These are phyloP conservation scores for Synanceia verrucosa DNA, from an alignment of 2,797 vertebrate genomes.

Conservation along the genomic window DNA sequence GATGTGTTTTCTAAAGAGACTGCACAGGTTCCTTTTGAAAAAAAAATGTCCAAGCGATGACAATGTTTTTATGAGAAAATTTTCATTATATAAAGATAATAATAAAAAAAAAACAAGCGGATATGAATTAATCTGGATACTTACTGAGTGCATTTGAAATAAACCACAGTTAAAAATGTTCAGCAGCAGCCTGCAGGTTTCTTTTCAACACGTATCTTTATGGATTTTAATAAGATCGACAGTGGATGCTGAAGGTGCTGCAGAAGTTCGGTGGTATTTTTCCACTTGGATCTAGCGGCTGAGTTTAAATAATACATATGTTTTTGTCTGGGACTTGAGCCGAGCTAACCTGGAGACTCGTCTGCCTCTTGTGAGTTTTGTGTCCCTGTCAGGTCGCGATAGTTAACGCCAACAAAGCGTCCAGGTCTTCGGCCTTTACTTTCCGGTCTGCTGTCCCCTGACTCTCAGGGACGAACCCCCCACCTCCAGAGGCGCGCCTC, in stretches of 20 bases:
- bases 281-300: background rate
- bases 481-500: slow-evolving; percentile 45
- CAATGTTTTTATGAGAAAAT: too few relatives aligned
- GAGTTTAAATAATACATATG: slow-evolving; percentile 43
- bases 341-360: slow-evolving; percentile 9
- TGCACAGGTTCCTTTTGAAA: too few relatives aligned
- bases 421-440: slow-evolving; percentile 60
- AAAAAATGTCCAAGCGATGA: too few relatives aligned
- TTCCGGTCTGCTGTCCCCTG: slow-evolving; percentile 40
- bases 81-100: too few relatives aligned
- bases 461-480: slow-evolving; percentile 42
- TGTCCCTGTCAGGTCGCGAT: slow-evolving; percentile 51
- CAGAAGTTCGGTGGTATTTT: background rate
- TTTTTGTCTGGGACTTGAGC: slow-evolving; percentile 16
- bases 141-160: too few relatives aligned
- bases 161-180: background rate
- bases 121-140: too few relatives aligned
- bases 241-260: background rate
- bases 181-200: too few relatives aligned
- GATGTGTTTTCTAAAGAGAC: too few relatives aligned
- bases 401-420: slow-evolving; percentile 60
- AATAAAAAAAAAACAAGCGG: too few relatives aligned
- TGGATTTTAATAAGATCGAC: background rate
- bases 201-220: background rate
- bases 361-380: slow-evolving; percentile 19